Percentiles rank a stretch among this genome's conserved stretches.
These are phyloP conservation scores for Cecropterus lyciades DNA, from an alignment of 1,140 invertebrate genomes.

Conservation along the genomic window DNA sequence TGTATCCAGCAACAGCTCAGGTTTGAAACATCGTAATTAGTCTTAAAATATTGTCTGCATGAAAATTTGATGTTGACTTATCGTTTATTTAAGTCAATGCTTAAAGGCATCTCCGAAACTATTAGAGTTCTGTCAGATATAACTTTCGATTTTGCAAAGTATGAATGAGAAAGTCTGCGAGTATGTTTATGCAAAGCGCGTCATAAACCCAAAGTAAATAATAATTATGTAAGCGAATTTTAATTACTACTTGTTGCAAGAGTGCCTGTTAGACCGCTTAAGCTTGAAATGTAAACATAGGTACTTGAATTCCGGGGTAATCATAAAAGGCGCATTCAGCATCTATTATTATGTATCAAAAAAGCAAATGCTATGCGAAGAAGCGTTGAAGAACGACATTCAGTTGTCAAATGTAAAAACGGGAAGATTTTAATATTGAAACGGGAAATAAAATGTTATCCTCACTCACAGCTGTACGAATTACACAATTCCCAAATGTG, in stretches of 20 bases:
- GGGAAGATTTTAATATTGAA: background rate
- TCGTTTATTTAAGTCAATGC: constrained; percentile 26
- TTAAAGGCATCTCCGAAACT: constrained; percentile 33
- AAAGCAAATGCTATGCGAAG: constrained; percentile 32
- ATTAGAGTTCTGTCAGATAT: constrained; percentile 19
- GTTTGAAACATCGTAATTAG: constrained; percentile 53
- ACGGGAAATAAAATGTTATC: background rate
- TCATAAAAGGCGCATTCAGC: constrained; percentile 12
- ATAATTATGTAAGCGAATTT: constrained; percentile 38
- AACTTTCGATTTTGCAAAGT: constrained; percentile 17
- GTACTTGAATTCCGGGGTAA: constrained; percentile 3
- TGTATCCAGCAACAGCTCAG: constrained; percentile 56
- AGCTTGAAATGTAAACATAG: constrained; percentile 19
- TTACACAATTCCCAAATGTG: background rate
- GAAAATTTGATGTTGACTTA: constrained; percentile 33
- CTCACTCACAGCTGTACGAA: background rate
- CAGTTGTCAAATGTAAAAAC: constrained; percentile 2
- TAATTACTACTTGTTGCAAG: constrained; percentile 21
- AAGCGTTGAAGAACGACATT: constrained; percentile 11
- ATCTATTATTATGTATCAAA: constrained; percentile 23
- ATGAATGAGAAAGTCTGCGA: constrained; percentile 34
- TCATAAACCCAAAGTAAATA: constrained; percentile 31
- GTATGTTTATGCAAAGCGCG: constrained; percentile 37
- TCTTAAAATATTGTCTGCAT: constrained; percentile 50
- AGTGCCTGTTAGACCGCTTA: constrained; percentile 25